phyloP scores from a whole-genome alignment of 92 coral and sea anemone genomes.

The Zoanthus sociatus region DNA sequence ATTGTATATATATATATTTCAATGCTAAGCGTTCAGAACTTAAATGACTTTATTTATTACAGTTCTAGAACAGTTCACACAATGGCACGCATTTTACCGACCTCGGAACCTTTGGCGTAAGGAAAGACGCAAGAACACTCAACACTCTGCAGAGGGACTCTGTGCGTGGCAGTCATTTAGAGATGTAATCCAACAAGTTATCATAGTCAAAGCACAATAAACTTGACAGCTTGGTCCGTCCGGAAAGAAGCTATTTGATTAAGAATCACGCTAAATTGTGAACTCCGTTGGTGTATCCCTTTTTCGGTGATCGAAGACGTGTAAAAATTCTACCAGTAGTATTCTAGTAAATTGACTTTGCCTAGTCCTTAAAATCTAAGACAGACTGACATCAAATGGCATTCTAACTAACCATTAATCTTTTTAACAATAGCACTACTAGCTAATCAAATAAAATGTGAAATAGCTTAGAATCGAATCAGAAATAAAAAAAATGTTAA shows the following conservation, averaged over 20 bases:
- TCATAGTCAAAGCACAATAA: no score
- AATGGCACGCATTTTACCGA: not conserved
- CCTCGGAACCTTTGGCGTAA: conserved; percentile 7
- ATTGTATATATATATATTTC: not conserved
- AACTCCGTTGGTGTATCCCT: not conserved
- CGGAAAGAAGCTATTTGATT: not conserved
- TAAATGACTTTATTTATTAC: not conserved
- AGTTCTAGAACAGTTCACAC: not conserved
- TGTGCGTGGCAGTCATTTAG: not conserved
- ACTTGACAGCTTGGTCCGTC: not conserved
- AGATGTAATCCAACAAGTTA: not conserved
- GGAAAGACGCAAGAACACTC: not conserved
- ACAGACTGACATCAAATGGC: no score
- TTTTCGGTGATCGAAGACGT: not conserved
- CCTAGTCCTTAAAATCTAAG: no score
- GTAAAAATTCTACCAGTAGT: no score
- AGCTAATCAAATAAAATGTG: no score
- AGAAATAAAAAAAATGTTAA: no score
- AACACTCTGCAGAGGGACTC: not conserved
- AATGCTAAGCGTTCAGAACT: not conserved
- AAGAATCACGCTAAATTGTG: not conserved
- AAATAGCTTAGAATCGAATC: no score
- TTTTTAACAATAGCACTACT: no score
- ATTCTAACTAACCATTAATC: no score
- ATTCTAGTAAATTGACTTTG: no score